Evolutionary conservation across 2,888 invertebrate species (phyloP), one percentile per base, ranked within the genome.

Genomic region (Synanthedon andrenaeformis): DNA sequence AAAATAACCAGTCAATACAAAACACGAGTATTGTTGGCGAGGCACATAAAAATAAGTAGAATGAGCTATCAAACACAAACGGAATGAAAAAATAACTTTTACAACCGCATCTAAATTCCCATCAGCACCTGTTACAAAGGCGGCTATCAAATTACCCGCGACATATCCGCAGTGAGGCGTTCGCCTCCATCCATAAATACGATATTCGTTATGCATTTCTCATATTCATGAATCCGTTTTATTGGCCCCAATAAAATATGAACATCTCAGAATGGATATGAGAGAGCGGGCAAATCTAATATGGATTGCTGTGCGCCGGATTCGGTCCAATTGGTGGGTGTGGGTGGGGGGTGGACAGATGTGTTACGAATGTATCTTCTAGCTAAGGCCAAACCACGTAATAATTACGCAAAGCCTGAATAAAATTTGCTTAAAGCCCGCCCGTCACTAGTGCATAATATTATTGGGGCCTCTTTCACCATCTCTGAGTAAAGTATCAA

Each of bases 231-330:
- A 87, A 88, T 88, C 88, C 88, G 81, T 88, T 88, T 88, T 88
- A 88, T 88, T 88, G 88, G 87, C 83, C 83, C 79, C 86, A 86
- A 88, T 88, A 88, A 88, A 88, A 88, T 88, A 88, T 88, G 88
- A 87, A 88, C 87, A 87, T 88, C 88, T 88, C 82, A 82, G 85
- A 88, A 87, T 86, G 87, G 87, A 84, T 87, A 84, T 82, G 84
- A 82, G 82, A 82, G 81, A 80, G 82, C 84, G 80, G 78, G 84
- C 80, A 79, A 86, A 87, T 87, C 85, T 87, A 87, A 87, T 87
- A 87, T 87, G 83, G 83, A 86, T 87, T 82, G 82, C 79, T 79
- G 59, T 77, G 82, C 80, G 85, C 84, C 74, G 80, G 84, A 82
- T 86, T 82, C 80, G 75, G 78, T 72, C 76, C 76, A 74, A 78